Conservation (phyloP, 1,140 invertebrate species). For the Anthonomus grandis region DNA sequence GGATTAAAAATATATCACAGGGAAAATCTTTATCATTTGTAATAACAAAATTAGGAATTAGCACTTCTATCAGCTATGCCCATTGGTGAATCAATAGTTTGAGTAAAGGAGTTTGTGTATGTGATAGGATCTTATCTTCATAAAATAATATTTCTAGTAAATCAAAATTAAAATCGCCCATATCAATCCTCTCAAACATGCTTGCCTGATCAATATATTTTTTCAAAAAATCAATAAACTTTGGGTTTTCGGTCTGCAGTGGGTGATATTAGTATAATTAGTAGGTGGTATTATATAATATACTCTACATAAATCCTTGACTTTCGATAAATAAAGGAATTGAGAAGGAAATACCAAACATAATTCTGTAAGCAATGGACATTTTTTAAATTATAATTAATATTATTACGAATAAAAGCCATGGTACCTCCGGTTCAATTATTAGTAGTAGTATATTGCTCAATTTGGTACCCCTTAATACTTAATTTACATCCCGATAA, state of each 20-base stretch:
- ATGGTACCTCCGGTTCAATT: slow-evolving; percentile 9
- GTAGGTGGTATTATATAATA: no score
- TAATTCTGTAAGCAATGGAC: neutral
- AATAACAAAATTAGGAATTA: no score
- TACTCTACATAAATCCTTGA: slow-evolving; percentile 8
- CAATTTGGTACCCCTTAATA: slow-evolving; percentile 4
- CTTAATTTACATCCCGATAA: neutral
- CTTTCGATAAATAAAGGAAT: neutral
- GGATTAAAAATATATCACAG: neutral
- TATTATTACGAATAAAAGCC: neutral
- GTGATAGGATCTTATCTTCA: neutral
- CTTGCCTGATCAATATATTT: slow-evolving; percentile 7
- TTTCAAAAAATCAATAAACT: slow-evolving; percentile 10
- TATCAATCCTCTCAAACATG: slow-evolving; percentile 1
- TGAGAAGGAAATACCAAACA: slow-evolving; percentile 1
- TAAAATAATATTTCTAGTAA: slow-evolving; percentile 3
- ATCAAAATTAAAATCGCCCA: slow-evolving; percentile 14
- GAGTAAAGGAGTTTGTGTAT: slow-evolving; percentile 1
- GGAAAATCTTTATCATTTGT: slow-evolving; percentile 1
- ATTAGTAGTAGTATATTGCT: slow-evolving; percentile 2
- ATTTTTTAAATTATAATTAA: slow-evolving; percentile 5
- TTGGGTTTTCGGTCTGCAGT: slow-evolving; percentile 2
- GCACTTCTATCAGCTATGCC: slow-evolving; percentile 1
- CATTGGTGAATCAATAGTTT: slow-evolving; percentile 6
- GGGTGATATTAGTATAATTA: slow-evolving; percentile 13